These are phyloP conservation scores for Corapipo altera DNA, from an alignment of 2,113 vertebrate genomes.

Conservation along the genomic window DNA sequence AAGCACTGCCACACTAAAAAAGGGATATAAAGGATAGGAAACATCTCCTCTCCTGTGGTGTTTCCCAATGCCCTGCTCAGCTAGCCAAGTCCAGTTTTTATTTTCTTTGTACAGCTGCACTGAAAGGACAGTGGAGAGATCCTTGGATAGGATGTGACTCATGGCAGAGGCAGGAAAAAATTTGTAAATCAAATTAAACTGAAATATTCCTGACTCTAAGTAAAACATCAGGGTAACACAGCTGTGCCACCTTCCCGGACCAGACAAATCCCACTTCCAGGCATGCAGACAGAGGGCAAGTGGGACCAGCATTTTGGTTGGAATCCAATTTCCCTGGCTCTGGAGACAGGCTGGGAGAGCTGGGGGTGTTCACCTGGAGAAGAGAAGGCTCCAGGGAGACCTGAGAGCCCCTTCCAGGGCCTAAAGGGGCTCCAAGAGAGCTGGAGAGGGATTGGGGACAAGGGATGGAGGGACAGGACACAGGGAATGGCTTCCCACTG, in stretches of 20 bases:
- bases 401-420: neutral
- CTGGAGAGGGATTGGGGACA: neutral
- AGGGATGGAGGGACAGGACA: neutral
- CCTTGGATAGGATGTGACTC: neutral
- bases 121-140: neutral
- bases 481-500: neutral
- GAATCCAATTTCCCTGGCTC: neutral
- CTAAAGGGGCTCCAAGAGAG: neutral
- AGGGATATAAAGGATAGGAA: neutral
- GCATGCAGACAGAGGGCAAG: accelerated
- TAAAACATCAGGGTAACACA: neutral
- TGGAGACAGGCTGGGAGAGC: neutral
- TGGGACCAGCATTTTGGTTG: neutral
- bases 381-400: accelerated
- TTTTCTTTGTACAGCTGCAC: neutral
- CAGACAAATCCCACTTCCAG: neutral
- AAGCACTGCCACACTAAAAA: neutral
- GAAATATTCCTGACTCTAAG: neutral
- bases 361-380: accelerated
- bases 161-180: neutral
- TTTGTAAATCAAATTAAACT: neutral
- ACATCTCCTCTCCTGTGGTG: neutral
- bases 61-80: neutral
- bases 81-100: neutral
- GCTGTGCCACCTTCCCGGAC: neutral